Evolutionary conservation across 2,888 invertebrate genomes (phyloP), one percentile per base, ranked within the genome.

Genomic region (Calephelis perditalis): DNA sequence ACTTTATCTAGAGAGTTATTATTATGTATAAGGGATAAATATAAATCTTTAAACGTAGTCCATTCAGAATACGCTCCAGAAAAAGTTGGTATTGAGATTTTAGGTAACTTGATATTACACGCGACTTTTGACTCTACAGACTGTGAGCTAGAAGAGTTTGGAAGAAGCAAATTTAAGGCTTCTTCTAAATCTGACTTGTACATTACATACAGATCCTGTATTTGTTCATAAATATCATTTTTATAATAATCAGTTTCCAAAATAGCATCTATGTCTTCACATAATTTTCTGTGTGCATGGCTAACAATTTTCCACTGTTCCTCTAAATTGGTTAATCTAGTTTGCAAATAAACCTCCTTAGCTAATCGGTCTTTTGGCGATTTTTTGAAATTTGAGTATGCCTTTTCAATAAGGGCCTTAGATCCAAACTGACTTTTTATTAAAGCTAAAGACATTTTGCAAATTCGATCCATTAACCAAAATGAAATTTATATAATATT

Each of bases 81-180:
- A 56, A 56, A 56, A 11, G 35, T 11, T 11, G 37, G 56, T 35
- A 37, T 56, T 6, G 56, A 56, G 9, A 56, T 56, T 37, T 56
- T 56, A 10, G 56, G 56, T 56, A 56, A 56, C 56, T 37, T 56
- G 15, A 67, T 59, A n/a, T 65, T 62, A n/a, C 45, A 46, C 45
- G 8, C n/a, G n/a, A n/a, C 45, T 5, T 46, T 46, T n/a, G 45
- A n/a, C n/a, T 46, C 45, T 6, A 46, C 4, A 2, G 11, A n/a
- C n/a, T n/a, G 45, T 46, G 45, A n/a, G 45, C n/a, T 46, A 10
- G 6, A 46, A 46, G n/a, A 46, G 45, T n/a, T 5, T 46, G n/a
- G n/a, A 5, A 7, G n/a, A n/a, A 46, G n/a, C 5, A 7, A n/a
- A 46, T 46, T n/a, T 46, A 54, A 40, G 6, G 12, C 43, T 7